These are phyloP conservation scores for Trematocara macrostoma DNA, from an alignment of 2,113 vertebrate species.

Conservation along the genomic window DNA sequence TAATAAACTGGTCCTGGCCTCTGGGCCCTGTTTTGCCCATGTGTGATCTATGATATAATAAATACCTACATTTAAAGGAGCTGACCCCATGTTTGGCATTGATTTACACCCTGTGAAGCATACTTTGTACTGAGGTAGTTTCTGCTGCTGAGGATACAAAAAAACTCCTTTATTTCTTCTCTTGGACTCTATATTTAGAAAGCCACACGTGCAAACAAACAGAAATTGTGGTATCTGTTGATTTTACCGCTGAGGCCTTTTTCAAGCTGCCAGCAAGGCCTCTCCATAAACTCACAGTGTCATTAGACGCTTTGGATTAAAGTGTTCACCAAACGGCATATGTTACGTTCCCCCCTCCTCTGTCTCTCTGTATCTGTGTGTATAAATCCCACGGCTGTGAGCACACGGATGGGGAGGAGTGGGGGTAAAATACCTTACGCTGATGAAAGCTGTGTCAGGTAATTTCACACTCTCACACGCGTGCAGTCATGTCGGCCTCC, in stretches of 20 bases:
- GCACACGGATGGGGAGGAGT: conserved; percentile 21
- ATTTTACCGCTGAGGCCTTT: neutral
- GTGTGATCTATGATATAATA: neutral
- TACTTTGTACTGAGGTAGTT: neutral
- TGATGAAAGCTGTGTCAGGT: conserved; percentile 58
- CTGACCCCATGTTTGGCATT: neutral
- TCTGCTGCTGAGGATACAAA: neutral
- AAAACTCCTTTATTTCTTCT: neutral
- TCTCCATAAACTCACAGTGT: neutral
- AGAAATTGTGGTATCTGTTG: neutral
- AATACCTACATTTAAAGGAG: neutral
- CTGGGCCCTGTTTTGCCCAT: neutral
- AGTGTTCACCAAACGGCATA: conserved; percentile 21
- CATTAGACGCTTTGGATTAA: neutral
- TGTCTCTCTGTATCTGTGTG: conserved; percentile 13
- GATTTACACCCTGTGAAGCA: neutral
- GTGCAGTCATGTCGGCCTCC: conserved; percentile 55
- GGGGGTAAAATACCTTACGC: conserved; percentile 17
- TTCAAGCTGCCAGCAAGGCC: neutral
- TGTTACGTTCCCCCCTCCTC: conserved; percentile 15
- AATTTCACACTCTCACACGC: conserved; percentile 67
- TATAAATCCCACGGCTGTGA: conserved; percentile 19
- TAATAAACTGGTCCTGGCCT: neutral
- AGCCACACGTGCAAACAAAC: neutral
- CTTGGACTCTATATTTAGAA: neutral